These are phyloP conservation scores for Scatophagus argus DNA, from an alignment of 2,113 vertebrate species.

Conservation along the genomic window DNA sequence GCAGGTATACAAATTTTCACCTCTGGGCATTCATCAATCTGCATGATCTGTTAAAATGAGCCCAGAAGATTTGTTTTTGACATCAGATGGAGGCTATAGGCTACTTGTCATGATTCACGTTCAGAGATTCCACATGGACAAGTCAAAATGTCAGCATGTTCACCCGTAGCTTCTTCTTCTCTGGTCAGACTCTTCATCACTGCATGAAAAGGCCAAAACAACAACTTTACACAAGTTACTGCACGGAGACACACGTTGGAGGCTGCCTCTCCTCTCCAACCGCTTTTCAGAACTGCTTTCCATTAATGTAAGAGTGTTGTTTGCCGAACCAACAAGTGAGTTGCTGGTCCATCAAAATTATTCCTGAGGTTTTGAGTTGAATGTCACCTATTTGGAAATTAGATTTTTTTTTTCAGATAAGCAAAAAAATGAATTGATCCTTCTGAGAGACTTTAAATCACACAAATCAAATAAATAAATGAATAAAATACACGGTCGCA, in stretches of 20 bases:
- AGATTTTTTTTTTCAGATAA: not conserved
- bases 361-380: not conserved
- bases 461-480: not conserved
- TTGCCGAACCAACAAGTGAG: not conserved
- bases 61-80: too few relatives aligned
- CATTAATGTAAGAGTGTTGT: not conserved
- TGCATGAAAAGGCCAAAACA: conserved; percentile 82
- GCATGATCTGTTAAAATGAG: too few relatives aligned
- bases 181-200: conserved; percentile 70
- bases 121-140: conserved; percentile 72
- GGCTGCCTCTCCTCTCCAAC: too few relatives aligned
- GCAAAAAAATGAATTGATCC: not conserved
- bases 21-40: not conserved
- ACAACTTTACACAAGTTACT: conserved; percentile 54
- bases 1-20: too few relatives aligned
- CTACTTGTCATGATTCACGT: not conserved
- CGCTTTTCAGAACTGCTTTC: too few relatives aligned
- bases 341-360: not conserved
- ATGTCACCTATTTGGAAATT: not conserved
- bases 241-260: conserved; percentile 35
- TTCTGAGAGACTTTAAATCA: not conserved
- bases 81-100: too few relatives aligned
- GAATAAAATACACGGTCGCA: not conserved
- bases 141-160: conserved; percentile 90
- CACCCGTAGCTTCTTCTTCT: conserved; percentile 81